These are phyloP conservation scores for Xylocampa areola DNA, from an alignment of 2,888 invertebrate genomes.

Conservation along the genomic window DNA sequence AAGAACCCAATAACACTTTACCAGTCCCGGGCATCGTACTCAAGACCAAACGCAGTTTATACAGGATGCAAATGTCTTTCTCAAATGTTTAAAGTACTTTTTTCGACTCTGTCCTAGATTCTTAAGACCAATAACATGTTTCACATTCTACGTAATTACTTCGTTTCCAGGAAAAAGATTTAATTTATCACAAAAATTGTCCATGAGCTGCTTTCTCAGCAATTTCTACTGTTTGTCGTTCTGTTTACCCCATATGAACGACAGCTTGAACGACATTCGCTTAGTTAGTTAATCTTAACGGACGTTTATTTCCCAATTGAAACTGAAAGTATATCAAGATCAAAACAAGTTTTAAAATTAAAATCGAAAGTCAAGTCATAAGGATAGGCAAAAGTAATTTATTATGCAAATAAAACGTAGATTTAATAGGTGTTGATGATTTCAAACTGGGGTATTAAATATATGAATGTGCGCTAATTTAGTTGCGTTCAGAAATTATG, in stretches of 20 bases:
- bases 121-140: conserved; percentile 11
- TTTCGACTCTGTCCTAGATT: conserved; percentile 17
- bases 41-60: no score
- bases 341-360: conserved; percentile 47
- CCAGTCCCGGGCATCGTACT: no score
- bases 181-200: conserved; percentile 9
- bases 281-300: conserved; percentile 26
- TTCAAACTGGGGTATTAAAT: conserved; percentile 4
- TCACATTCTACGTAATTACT: conserved; percentile 10
- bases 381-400: conserved; percentile 33
- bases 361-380: conserved; percentile 50
- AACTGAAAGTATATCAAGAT: conserved; percentile 47
- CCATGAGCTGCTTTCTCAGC: conserved; percentile 23
- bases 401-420: conserved; percentile 34
- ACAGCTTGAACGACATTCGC: conserved; percentile 6
- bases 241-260: conserved; percentile 7
- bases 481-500: no score
- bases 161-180: conserved; percentile 10
- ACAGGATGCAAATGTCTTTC: no score
- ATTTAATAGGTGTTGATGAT: conserved; percentile 18
- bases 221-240: conserved; percentile 24
- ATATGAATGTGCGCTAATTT: neutral
- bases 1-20: no score
- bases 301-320: conserved; percentile 26
- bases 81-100: neutral